These are phyloP conservation scores for Gracilinanus agilis DNA, from an alignment of 2,113 vertebrate genomes.

Conservation along the genomic window DNA sequence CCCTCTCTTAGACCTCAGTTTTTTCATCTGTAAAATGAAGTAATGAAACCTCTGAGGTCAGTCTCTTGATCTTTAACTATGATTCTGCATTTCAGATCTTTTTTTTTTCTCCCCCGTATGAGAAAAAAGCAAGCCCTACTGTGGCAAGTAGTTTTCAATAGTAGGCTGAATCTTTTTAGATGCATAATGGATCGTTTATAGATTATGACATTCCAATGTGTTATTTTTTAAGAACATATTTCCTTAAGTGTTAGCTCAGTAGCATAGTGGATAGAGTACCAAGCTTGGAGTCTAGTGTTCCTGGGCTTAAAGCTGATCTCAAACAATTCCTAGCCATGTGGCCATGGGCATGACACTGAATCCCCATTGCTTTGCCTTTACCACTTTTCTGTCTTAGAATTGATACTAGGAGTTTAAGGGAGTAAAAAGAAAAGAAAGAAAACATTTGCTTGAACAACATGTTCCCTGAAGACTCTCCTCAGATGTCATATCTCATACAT, in stretches of 20 bases:
- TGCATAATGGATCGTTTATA: background rate
- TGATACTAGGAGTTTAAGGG: too few species aligned
- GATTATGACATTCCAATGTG: background rate
- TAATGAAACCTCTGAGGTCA: background rate
- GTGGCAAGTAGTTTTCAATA: background rate
- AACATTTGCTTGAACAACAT: background rate
- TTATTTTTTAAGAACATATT: background rate
- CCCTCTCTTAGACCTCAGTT: background rate
- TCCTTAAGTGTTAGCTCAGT: too few species aligned
- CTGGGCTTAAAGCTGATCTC: too few species aligned
- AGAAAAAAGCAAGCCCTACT: background rate
- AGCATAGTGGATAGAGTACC: too few species aligned
- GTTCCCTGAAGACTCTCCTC: background rate
- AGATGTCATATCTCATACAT: background rate
- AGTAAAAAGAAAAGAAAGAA: background rate
- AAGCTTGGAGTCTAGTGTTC: too few species aligned
- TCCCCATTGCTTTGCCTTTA: too few species aligned
- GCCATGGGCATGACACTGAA: too few species aligned
- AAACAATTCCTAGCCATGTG: too few species aligned
- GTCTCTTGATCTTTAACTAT: background rate
- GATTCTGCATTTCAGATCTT: background rate
- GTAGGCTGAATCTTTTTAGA: background rate
- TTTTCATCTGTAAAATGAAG: background rate
- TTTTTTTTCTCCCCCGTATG: background rate
- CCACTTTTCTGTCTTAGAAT: too few species aligned